These are phyloP conservation scores for Tolmerus cingulatus DNA, from an alignment of 2,888 invertebrate genomes.

Conservation along the genomic window DNA sequence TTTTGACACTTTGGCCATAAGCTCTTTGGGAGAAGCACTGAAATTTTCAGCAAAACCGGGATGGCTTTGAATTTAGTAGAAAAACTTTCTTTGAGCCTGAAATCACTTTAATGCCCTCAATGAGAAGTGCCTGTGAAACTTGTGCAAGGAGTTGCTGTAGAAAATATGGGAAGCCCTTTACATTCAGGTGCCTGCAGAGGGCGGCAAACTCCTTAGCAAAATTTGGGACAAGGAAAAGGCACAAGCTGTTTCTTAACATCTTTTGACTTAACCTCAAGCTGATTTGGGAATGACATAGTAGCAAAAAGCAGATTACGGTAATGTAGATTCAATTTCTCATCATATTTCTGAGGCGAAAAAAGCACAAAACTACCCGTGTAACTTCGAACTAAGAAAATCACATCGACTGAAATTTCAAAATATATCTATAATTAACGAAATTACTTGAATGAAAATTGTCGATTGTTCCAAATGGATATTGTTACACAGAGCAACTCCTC, in stretches of 20 bases:
- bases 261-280: neutral
- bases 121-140: neutral
- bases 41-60: neutral
- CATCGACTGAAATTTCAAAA: neutral
- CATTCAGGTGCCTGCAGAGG: neutral
- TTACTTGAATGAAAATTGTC: neutral
- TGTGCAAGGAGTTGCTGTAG: neutral
- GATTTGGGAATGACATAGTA: neutral
- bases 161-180: neutral
- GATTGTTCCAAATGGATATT: neutral
- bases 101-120: conserved; percentile 19
- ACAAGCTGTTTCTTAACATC: neutral
- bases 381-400: neutral
- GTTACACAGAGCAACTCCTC: neutral
- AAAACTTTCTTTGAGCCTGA: conserved; percentile 29
- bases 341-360: neutral
- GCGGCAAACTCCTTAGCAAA: neutral
- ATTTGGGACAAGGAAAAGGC: neutral
- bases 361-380: neutral
- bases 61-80: conserved; percentile 17
- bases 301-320: neutral
- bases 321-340: neutral
- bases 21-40: neutral
- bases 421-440: neutral
- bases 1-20: conserved; percentile 23